These are phyloP conservation scores for Ormyrus pomaceus DNA, from an alignment of 2,888 invertebrate genomes.

Conservation along the genomic window DNA sequence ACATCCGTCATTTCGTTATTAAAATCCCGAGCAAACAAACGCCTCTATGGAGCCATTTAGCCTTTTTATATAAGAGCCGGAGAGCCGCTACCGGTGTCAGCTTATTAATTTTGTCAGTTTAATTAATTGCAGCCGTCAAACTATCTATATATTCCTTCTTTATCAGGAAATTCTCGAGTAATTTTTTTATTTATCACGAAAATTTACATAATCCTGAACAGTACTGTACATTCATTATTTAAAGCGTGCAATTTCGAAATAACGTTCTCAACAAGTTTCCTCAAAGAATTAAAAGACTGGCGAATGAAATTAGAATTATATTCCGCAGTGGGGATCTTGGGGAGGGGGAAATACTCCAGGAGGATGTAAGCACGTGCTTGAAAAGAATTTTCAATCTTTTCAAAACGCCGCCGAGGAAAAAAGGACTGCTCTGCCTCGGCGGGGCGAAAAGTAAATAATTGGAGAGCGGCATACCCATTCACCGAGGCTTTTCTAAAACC, in stretches of 20 bases:
- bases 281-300: too few relatives aligned
- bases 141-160: too few relatives aligned
- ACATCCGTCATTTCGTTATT: background rate
- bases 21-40: background rate
- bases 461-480: background rate
- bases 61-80: too few relatives aligned
- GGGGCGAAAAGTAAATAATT: constrained; percentile 10
- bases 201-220: too few relatives aligned
- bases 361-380: background rate
- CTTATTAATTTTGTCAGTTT: too few relatives aligned
- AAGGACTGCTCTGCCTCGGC: background rate
- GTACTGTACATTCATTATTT: too few relatives aligned
- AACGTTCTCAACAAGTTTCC: too few relatives aligned
- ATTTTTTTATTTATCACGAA: too few relatives aligned
- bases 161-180: too few relatives aligned
- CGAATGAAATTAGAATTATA: constrained; percentile 4
- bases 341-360: background rate
- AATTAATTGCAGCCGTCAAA: too few relatives aligned
- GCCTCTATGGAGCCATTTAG: background rate
- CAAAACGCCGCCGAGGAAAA: constrained; percentile 21
- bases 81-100: too few relatives aligned
- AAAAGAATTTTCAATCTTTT: constrained; percentile 29
- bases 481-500: background rate
- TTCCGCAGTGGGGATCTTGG: background rate
- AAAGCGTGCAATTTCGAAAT: too few relatives aligned